These are phyloP conservation scores for Rugalucina vietnamica DNA, from an alignment of 2,888 invertebrate species.

Conservation along the genomic window DNA sequence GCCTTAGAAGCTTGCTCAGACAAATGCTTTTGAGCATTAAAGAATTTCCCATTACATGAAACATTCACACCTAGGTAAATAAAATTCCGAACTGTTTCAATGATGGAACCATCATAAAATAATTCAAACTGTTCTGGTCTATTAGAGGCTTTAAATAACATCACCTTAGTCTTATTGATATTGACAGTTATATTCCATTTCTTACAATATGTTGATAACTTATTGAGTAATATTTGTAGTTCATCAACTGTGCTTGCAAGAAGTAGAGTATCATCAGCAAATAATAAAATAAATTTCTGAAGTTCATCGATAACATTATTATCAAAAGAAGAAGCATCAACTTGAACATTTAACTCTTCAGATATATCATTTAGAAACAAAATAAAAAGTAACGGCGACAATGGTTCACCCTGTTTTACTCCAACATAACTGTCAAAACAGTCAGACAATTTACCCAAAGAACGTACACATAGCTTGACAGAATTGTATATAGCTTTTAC, in stretches of 20 bases:
- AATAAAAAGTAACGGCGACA: conserved; percentile 28
- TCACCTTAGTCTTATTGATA: neutral
- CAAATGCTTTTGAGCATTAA: neutral
- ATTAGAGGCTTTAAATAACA: neutral
- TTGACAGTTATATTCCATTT: conserved; percentile 8
- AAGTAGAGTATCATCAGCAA: conserved; percentile 12
- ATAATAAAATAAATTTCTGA: conserved; percentile 7
- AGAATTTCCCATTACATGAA: too few species aligned
- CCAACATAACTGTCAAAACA: conserved; percentile 26
- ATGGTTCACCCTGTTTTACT: conserved; percentile 25
- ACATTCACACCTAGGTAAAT: neutral
- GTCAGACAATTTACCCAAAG: neutral
- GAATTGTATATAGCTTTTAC: conserved; percentile 18
- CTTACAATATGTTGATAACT: neutral
- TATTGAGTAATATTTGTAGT: neutral
- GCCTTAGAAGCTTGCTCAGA: neutral
- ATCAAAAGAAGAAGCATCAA: neutral
- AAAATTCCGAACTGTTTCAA: neutral
- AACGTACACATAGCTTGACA: neutral
- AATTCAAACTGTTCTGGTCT: neutral
- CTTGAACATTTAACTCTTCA: neutral
- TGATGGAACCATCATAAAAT: neutral
- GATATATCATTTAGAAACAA: conserved; percentile 17
- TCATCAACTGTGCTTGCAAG: neutral
- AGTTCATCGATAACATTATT: neutral